Evolutionary conservation across 2,888 invertebrate species (phyloP).

Genomic region (Troglohyphantes excavatus): DNA sequence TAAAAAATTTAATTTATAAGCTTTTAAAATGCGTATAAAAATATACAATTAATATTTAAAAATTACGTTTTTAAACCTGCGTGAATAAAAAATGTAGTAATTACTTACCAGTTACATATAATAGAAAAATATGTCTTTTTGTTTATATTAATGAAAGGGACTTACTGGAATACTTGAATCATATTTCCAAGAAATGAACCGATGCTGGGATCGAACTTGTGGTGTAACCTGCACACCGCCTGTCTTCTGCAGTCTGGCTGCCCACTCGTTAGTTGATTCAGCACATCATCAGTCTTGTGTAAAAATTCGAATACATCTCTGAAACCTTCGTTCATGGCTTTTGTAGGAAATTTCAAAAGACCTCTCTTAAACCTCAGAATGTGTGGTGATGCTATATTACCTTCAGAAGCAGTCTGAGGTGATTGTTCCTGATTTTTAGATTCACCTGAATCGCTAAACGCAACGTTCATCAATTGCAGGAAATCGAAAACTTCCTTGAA

Average conservation of each 20-base stretch:
- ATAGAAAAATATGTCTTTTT: no score
- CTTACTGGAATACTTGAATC: constrained; percentile 65
- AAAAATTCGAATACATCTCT: constrained; percentile 57
- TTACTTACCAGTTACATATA: no score
- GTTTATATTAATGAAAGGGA: not conserved
- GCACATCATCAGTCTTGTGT: constrained; percentile 50
- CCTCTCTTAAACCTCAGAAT: constrained; percentile 32
- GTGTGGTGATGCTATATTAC: no score
- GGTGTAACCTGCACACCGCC: constrained; percentile 64
- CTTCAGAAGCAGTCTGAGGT: not conserved
- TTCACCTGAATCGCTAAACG: not conserved
- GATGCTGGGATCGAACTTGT: constrained; percentile 50
- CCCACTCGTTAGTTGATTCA: constrained; percentile 56
- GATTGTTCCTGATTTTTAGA: not conserved
- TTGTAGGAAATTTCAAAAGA: constrained; percentile 21
- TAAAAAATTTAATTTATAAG: no score
- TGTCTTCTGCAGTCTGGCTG: constrained; percentile 72
- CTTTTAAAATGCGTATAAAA: no score
- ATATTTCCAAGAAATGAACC: constrained; percentile 58
- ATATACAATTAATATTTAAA: no score
- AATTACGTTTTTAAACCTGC: no score
- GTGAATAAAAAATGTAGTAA: no score
- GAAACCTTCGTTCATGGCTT: constrained; percentile 57
- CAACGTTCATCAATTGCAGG: not conserved
- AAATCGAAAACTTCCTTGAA: constrained; percentile 1